These are phyloP conservation scores for Pharmacophagus antenor DNA, from an alignment of 2,888 invertebrate genomes.

Conservation along the genomic window DNA sequence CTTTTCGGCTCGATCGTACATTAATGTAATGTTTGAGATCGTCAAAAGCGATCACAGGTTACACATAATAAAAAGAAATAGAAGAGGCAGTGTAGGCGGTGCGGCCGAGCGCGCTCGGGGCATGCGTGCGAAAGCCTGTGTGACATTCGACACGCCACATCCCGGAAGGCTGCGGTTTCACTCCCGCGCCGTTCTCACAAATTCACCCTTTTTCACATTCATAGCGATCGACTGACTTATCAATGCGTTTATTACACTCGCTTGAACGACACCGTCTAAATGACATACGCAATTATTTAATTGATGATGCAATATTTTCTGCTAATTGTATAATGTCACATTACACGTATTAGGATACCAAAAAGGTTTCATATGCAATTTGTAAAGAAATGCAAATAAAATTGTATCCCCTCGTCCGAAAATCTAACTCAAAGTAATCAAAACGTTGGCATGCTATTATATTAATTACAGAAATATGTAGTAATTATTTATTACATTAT, in stretches of 20 bases:
- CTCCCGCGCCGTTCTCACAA: conserved; percentile 42
- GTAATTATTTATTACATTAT: no score
- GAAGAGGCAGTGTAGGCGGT: conserved; percentile 53
- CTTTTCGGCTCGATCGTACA: conserved; percentile 1
- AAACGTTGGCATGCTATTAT: no score
- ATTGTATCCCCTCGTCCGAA: no score
- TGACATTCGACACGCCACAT: conserved; percentile 75
- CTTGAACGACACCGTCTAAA: conserved; percentile 1
- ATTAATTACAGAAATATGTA: no score
- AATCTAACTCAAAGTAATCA: no score
- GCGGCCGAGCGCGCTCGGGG: conserved; percentile 54
- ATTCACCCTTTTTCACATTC: conserved; percentile 60
- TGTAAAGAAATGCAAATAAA: no score
- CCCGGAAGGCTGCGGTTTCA: conserved; percentile 69
- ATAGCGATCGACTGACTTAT: conserved; percentile 14
- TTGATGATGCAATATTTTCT: neutral
- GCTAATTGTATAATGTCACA: neutral
- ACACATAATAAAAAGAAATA: conserved; percentile 38
- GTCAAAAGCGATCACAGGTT: conserved; percentile 22
- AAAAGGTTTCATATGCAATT: no score
- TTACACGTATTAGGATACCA: no score
- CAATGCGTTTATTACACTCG: conserved; percentile 4
- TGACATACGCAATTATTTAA: neutral
- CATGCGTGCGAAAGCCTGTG: conserved; percentile 68
- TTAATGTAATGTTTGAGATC: conserved; percentile 13